Percentiles rank a stretch among this genome's conserved stretches.
These are phyloP conservation scores for Drosophila cracens DNA, from an alignment of 2,888 invertebrate genomes.

Conservation along the genomic window DNA sequence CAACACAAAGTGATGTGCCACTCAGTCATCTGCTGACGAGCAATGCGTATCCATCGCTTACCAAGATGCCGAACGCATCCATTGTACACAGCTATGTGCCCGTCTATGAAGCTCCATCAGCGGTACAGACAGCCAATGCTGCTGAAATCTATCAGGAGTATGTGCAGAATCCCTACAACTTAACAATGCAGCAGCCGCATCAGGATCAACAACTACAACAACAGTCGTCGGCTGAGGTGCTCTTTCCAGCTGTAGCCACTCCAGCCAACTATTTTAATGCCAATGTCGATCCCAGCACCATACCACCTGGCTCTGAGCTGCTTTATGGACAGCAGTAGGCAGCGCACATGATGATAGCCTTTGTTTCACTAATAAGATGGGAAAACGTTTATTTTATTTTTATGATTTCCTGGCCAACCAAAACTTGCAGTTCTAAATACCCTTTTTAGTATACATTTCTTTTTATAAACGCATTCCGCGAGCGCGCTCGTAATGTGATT, in stretches of 20 bases:
- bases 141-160: slow-evolving; percentile 84
- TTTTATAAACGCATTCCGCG: slow-evolving; percentile 61
- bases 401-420: slow-evolving; percentile 38
- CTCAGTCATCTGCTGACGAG: slow-evolving; percentile 80
- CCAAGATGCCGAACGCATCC: slow-evolving; percentile 77
- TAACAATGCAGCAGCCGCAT: slow-evolving; percentile 82
- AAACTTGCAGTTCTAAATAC: slow-evolving; percentile 16
- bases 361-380: slow-evolving; percentile 7
- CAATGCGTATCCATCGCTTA: slow-evolving; percentile 83
- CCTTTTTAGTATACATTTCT: slow-evolving; percentile 16
- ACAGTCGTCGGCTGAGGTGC: slow-evolving; percentile 18
- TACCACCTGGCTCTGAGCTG: slow-evolving; percentile 88
- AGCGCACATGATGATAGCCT: slow-evolving; percentile 17
- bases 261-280: slow-evolving; percentile 89
- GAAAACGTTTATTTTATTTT: slow-evolving; percentile 27
- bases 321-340: slow-evolving; percentile 86
- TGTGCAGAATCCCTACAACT: slow-evolving; percentile 84
- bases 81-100: slow-evolving; percentile 84
- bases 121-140: slow-evolving; percentile 27
- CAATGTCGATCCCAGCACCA: slow-evolving; percentile 85
- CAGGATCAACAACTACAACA: slow-evolving; percentile 63
- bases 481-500: slow-evolving; percentile 36
- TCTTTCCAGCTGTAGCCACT: slow-evolving; percentile 73
- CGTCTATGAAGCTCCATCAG: slow-evolving; percentile 60
- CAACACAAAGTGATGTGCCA: slow-evolving; percentile 74